Base-by-base conservation (phyloP, 2,113 vertebrate genomes). In the Tetraodon nigroviridis region DNA sequence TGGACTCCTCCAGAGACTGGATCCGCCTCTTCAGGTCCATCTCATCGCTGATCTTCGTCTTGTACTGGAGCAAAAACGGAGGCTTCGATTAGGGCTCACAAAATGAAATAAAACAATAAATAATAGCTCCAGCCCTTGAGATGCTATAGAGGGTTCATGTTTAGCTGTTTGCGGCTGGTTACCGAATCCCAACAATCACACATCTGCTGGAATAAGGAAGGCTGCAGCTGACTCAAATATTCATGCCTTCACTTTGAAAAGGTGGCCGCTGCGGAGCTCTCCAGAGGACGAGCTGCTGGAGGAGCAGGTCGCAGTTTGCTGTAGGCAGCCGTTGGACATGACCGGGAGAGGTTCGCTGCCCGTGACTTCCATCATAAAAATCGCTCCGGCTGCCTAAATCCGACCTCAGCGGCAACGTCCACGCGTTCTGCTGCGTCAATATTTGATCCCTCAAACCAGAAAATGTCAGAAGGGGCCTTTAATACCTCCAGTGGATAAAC, bases 21-120 rank as follows among this genome's bases (percentile, higher is more conserved):
- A 98, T 96, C 84, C 93, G 93, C 69, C 90, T 90, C 88, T 92
- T 95, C 61, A 99, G 91, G 84, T 99, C 96, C 78, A 92, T 88
- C 87, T 99, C 96, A 60, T 98, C 95, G 16, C 92, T 93, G 82
- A 99, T 92, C 89, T 92, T 96, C 73, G 87, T 92, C 88, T 98
- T 98, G 87, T 96, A 98, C 44, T 95, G 92, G 42, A 41, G 58
- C 24, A 40, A 46, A 51, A 14, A 32, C 0, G 17, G 13, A 48
- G 17, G n/a, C 18, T 17, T 46, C n/a, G 1, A 17, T 46, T 46
- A n/a, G 6, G 27, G 14, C 15, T 65, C 40, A 37, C 32, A 37
- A 37, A 11, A 8, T 12, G 12, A 37, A 37, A 8, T 37, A 3
- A 37, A 37, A 12, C n/a, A n/a, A n/a, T n/a, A n/a, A 1, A 24